Base-by-base conservation (phyloP, 2,888 invertebrate genomes). In the Monoplex corrugatus region DNA sequence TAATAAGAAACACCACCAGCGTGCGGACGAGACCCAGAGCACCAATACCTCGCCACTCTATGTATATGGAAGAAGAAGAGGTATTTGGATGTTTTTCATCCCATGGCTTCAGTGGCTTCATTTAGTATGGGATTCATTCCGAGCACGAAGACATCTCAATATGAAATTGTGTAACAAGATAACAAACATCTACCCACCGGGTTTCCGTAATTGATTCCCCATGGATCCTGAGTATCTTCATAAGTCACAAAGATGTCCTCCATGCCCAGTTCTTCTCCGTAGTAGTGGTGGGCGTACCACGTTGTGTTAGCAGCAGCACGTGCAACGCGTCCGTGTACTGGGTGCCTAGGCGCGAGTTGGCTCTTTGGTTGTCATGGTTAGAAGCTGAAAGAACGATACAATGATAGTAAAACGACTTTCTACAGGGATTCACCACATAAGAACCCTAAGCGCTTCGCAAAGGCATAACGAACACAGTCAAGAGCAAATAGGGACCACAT, bases 231-330 rank as follows among this genome's bases (percentile, higher is more conserved):
- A 0, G 94, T 94, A 32, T 94, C 92, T 19, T 93, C 89, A 87
- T 91, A 94, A 8, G 93, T 87, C 75, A 95, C 93, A 44, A 91
- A 84, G 19, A 92, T 92, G 94, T 98, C 97, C 0, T 97, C 96
- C 98, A 98, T 98, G 35, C 98, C 98, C 87, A 98, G 97, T 97
- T 99, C 98, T 95, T 98, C 98, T 0, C 98, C 98, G 93, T 98
- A 98, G 94, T 99, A 98, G 98, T 98, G 1, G 98, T 97, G 0
- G 98, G 98, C 16, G 98, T 97, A 83, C 99, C 99, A 0, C 98
- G 98, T 87, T 99, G 96, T 35, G 98, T 95, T 94, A 98, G 96
- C 35, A 97, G 96, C 88, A 99, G 95, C 97, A 98, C 98, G 95
- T 98, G 98, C 94, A 98, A 97, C n/a, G 97, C 97, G 40, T 97